Base-by-base conservation (phyloP, 2,888 invertebrate genomes). In the Luperina testacea region DNA sequence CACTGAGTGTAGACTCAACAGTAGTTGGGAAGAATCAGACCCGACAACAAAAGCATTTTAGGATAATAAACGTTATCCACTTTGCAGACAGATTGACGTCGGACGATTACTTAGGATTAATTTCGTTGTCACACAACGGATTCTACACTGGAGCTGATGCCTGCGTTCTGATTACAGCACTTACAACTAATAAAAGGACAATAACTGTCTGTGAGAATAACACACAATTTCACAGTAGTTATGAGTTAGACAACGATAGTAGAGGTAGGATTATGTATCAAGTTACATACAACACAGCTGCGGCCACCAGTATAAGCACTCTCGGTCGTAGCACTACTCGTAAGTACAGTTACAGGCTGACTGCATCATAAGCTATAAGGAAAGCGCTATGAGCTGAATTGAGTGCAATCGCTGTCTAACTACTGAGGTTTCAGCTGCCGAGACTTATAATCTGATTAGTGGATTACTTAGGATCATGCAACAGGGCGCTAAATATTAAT, bases 281-380 rank as follows among this genome's bases (percentile, higher is more conserved):
- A 59, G 51, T 59, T 51, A 20, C 32, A n/a, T n/a, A 32, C 45
- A 48, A 38, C 64, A 51, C n/a, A 51, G 42, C 65, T 27, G 17
- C 4, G 17, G 42, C 15, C 65, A n/a, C 48, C 4, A n/a, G 64
- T 42, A 83, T 24, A 76, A 57, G 48, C 38, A 32, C 38, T n/a
- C 38, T 24, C 38, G 11, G 38, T 20, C n/a, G 45, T 38, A 64
- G 51, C 76, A 2, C 38, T 48, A n/a, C n/a, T n/a, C n/a, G n/a
- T n/a, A 15, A 38, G 32, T 67, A 61, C 79, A 45, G 42, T 77
- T 78, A 67, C 9, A 5, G 53, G 20, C 53, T 27, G 11, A n/a
- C 65, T 67, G 61, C 79, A n/a, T 67, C 42, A 59, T 61, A 59
- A 78, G 80, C 67, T 67, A 45, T 84, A 61, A 53, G 84, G 61